phyloP scores from a whole-genome alignment of 2,113 vertebrate genomes.

The Tautogolabrus adspersus region DNA sequence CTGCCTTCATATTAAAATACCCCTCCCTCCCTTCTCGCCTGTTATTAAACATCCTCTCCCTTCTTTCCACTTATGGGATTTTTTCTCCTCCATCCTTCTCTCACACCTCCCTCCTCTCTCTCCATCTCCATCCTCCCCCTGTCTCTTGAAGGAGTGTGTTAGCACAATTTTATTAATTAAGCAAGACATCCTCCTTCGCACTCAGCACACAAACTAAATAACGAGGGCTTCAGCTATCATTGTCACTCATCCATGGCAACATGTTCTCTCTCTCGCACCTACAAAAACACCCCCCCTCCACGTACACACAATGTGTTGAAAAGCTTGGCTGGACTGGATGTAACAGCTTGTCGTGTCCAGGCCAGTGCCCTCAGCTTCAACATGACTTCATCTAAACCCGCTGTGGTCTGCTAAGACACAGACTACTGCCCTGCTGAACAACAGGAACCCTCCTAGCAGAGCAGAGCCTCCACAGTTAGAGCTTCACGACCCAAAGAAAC shows the following conservation, averaged over 20 bases:
- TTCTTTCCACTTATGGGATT: background rate
- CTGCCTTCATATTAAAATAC: conserved; percentile 16
- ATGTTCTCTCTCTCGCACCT: conserved; percentile 26
- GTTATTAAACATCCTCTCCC: conserved; percentile 29
- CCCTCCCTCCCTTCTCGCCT: background rate
- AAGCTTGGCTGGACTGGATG: conserved; percentile 25
- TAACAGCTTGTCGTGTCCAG: conserved; percentile 64
- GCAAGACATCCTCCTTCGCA: conserved; percentile 46
- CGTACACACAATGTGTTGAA: conserved; percentile 38
- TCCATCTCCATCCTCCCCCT: conserved; percentile 13
- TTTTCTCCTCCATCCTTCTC: background rate
- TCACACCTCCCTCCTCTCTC: conserved; percentile 36
- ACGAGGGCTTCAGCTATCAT: background rate
- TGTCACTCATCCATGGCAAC: conserved; percentile 16
- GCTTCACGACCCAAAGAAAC: background rate
- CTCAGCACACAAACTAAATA: background rate
- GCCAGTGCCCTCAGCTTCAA: conserved; percentile 40
- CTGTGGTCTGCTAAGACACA: conserved; percentile 45
- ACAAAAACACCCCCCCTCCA: conserved; percentile 18
- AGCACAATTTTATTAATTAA: conserved; percentile 62
- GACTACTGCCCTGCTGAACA: conserved; percentile 20
- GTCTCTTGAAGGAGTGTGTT: conserved; percentile 36
- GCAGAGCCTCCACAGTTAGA: background rate
- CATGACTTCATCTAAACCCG: conserved; percentile 59
- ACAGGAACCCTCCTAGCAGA: conserved; percentile 11